Evolutionary conservation across 2,113 vertebrate genomes (phyloP).

Genomic region (Tretioscincus oriximinensis): DNA sequence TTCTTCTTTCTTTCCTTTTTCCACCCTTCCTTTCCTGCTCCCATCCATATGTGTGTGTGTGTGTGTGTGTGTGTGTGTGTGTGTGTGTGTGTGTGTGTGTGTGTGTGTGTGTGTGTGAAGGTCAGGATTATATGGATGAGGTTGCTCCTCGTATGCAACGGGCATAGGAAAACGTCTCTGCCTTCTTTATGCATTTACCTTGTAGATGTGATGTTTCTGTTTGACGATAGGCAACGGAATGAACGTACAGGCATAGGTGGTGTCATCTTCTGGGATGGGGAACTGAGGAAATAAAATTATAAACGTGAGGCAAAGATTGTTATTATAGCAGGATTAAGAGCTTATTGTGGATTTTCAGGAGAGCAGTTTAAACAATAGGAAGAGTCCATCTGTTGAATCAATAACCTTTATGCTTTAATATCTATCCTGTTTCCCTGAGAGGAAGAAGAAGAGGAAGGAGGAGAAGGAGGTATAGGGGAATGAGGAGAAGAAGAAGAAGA

Average conservation of each 20-base stretch:
- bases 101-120: no score
- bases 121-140: background rate
- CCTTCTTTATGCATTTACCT: constrained; percentile 60
- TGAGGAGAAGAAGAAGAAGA: no score
- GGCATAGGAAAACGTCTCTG: background rate
- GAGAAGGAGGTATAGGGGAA: no score
- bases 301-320: background rate
- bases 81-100: no score
- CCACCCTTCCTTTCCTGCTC: no score
- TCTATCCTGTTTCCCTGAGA: no score
- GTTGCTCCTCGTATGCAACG: background rate
- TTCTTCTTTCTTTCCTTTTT: no score
- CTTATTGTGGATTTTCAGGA: background rate
- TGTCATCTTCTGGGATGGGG: constrained; percentile 66
- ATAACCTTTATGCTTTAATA: background rate
- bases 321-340: background rate
- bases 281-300: constrained; percentile 63
- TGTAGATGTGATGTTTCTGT: constrained; percentile 78
- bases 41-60: no score
- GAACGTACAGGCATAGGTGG: constrained; percentile 80
- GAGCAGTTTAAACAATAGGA: background rate
- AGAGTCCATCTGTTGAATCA: background rate
- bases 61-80: no score
- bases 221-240: constrained; percentile 67
- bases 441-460: no score